Conservation (phyloP, 2,797 vertebrate species). For the Anisognathus igniventris region DNA sequence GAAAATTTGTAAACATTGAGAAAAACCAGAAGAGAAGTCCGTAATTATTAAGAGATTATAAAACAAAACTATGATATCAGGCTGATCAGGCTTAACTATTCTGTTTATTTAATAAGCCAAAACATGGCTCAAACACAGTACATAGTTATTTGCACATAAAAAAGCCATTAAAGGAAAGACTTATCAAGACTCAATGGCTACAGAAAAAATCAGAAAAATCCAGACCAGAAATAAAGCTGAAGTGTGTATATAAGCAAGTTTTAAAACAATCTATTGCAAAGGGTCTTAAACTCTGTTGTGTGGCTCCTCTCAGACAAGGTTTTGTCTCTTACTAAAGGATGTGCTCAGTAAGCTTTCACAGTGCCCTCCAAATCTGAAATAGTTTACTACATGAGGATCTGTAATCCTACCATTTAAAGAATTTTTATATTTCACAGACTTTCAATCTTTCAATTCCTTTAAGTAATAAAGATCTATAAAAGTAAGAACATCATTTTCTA, state of each 20-base stretch:
- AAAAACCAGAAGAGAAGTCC: neutral
- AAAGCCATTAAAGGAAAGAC: neutral
- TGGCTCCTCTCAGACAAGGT: neutral
- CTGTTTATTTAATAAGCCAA: neutral
- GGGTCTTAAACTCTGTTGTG: neutral
- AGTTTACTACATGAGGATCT: neutral
- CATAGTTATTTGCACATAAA: neutral
- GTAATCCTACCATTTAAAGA: neutral
- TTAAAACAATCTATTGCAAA: neutral
- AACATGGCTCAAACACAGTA: neutral
- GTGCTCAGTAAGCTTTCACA: neutral
- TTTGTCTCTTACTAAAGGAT: neutral
- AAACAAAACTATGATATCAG: neutral
- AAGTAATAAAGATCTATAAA: neutral
- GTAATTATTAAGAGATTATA: neutral
- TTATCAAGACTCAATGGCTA: neutral
- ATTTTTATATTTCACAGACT: neutral
- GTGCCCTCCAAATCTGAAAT: neutral
- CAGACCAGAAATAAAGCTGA: neutral
- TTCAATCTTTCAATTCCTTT: neutral
- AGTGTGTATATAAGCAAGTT: neutral
- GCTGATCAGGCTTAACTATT: neutral
- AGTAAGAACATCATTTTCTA: neutral
- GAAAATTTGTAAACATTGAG: neutral
- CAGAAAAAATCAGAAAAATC: neutral